A percentile compares a stretch with the other conserved stretches of the same genome.
Evolutionary conservation across 2,113 vertebrate species (phyloP).

Genomic region (Lasiurus borealis): DNA sequence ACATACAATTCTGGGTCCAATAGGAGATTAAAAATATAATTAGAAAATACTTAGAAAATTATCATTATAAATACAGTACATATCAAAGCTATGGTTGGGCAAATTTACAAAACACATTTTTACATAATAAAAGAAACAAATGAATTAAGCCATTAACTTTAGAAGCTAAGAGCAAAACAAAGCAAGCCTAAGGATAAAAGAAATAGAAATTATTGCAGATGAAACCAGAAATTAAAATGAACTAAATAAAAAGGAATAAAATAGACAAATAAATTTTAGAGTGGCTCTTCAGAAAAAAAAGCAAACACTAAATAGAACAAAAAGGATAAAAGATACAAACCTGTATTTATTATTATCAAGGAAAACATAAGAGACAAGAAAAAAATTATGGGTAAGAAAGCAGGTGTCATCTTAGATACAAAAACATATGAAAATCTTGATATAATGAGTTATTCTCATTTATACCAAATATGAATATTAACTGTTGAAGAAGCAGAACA

Average conservation of each 20-base stretch:
- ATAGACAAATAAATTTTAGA: constrained; percentile 44
- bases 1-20: not conserved
- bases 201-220: constrained; percentile 46
- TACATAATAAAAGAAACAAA: constrained; percentile 52
- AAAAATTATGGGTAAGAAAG: constrained; percentile 62
- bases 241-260: constrained; percentile 62
- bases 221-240: constrained; percentile 72
- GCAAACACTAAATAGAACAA: constrained; percentile 39
- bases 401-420: not conserved
- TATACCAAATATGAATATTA: constrained; percentile 41
- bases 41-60: constrained; percentile 51
- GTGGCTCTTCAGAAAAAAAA: not conserved
- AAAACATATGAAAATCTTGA: constrained; percentile 60
- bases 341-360: constrained; percentile 66
- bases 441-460: constrained; percentile 52
- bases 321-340: constrained; percentile 58
- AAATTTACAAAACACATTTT: constrained; percentile 17
- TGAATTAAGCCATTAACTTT: constrained; percentile 64
- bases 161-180: constrained; percentile 62
- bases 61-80: not conserved
- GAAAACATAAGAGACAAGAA: constrained; percentile 48
- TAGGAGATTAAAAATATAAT: not conserved
- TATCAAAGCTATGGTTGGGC: constrained; percentile 4
- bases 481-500: not conserved
- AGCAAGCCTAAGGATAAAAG: constrained; percentile 24